These are phyloP conservation scores for Patagioenas fasciata DNA, from an alignment of 2,113 vertebrate species.

Conservation along the genomic window DNA sequence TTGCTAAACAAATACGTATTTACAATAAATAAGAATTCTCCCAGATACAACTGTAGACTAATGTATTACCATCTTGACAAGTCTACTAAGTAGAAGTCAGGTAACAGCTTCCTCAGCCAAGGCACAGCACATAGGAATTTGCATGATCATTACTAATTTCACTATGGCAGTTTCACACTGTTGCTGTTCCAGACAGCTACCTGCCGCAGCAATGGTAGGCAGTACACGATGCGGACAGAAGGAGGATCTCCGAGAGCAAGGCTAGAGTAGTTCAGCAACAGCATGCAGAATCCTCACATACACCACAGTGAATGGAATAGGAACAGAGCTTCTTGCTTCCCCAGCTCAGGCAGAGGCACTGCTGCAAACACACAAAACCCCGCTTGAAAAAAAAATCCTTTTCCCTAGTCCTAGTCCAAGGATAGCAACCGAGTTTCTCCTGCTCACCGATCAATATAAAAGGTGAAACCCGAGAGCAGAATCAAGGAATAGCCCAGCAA, in stretches of 20 bases:
- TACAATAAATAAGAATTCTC: not conserved
- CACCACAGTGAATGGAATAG: not conserved
- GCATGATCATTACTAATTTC: not conserved
- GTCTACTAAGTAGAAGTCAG: not conserved
- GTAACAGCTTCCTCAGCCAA: not conserved
- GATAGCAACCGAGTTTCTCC: not conserved
- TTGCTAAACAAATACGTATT: not conserved
- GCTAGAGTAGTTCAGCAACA: constrained; percentile 19
- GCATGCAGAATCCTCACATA: not conserved
- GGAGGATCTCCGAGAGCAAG: not conserved
- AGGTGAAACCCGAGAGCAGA: not conserved
- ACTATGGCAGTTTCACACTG: not conserved
- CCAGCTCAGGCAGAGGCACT: not conserved
- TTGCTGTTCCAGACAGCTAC: constrained; percentile 8
- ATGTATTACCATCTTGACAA: not conserved
- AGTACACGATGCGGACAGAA: not conserved
- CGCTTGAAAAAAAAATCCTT: not conserved
- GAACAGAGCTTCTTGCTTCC: not conserved
- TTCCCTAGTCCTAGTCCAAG: not conserved
- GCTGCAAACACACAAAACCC: not conserved
- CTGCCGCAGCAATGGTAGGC: constrained; percentile 52
- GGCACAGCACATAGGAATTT: not conserved
- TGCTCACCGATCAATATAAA: not conserved
- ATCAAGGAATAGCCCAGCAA: constrained; percentile 1
- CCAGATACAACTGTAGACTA: not conserved